These are phyloP conservation scores for Orthosia incerta DNA, from an alignment of 2,888 invertebrate species.

Conservation along the genomic window DNA sequence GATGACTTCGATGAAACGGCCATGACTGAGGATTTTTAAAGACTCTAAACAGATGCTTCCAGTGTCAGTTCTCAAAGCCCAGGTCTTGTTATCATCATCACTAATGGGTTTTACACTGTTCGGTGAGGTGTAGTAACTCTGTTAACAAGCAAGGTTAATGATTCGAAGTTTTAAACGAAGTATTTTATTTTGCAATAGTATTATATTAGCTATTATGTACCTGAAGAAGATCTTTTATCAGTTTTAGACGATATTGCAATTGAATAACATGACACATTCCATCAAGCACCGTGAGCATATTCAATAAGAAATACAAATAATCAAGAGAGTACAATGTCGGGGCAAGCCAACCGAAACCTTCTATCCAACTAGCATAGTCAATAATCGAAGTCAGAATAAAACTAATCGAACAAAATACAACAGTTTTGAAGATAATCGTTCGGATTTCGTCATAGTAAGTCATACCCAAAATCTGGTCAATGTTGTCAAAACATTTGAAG, in stretches of 20 bases:
- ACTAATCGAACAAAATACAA: conserved; percentile 22
- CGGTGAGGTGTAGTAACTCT: conserved; percentile 37
- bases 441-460: conserved; percentile 58
- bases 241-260: conserved; percentile 62
- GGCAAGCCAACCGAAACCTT: conserved; percentile 21
- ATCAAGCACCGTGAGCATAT: conserved; percentile 57
- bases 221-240: conserved; percentile 38
- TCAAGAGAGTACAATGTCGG: conserved; percentile 54
- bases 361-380: conserved; percentile 53
- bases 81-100: conserved; percentile 28
- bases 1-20: conserved; percentile 37
- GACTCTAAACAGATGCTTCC: conserved; percentile 20
- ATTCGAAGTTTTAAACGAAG: neutral
- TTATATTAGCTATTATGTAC: conserved; percentile 18
- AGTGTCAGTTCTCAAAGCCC: conserved; percentile 3
- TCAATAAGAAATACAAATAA: conserved; percentile 64
- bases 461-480: conserved; percentile 63
- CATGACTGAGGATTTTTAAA: conserved; percentile 40
- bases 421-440: conserved; percentile 31
- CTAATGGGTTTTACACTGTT: conserved; percentile 4
- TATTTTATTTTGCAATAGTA: neutral
- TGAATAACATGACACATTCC: conserved; percentile 61
- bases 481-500: conserved; percentile 52
- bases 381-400: conserved; percentile 11
- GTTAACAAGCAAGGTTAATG: neutral